Conservation (phyloP, 2,113 vertebrate species). For the Chionodraco myersi region DNA sequence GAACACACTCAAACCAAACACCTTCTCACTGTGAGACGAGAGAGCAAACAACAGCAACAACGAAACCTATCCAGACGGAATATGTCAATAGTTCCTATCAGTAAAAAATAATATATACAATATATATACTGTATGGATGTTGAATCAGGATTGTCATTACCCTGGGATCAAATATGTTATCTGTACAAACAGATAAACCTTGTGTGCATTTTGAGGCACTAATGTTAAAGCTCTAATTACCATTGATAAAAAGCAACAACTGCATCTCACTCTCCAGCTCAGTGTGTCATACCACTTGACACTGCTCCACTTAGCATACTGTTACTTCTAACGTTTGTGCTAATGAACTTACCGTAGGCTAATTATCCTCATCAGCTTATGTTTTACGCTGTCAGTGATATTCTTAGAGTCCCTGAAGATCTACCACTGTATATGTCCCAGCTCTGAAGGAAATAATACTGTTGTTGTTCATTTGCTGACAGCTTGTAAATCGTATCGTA, state of each 20-base stretch:
- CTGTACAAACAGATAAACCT: neutral
- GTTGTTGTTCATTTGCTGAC: conserved; percentile 38
- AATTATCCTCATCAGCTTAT: conserved; percentile 40
- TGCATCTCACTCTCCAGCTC: neutral
- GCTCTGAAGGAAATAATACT: conserved; percentile 29
- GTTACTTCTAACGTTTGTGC: conserved; percentile 6
- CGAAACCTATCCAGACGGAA: too few relatives aligned
- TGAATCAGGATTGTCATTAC: neutral
- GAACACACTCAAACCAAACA: neutral
- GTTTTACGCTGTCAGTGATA: conserved; percentile 54
- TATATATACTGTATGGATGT: neutral
- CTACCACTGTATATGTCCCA: conserved; percentile 6
- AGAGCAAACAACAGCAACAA: neutral
- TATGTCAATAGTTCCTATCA: too few relatives aligned
- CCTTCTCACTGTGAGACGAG: neutral
- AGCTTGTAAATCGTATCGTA: conserved; percentile 36
- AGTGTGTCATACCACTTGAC: conserved; percentile 9
- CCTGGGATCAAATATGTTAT: neutral
- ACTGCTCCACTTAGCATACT: neutral
- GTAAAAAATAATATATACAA: neutral
- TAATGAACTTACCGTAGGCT: conserved; percentile 33
- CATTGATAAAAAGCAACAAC: neutral
- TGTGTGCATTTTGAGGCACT: neutral
- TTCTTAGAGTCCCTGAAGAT: conserved; percentile 47
- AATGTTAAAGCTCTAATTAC: conserved; percentile 3